Percentiles rank a stretch among this genome's conserved stretches.
phyloP scores from a whole-genome alignment of 2,888 invertebrate species.

The Ophion ventricosus region DNA sequence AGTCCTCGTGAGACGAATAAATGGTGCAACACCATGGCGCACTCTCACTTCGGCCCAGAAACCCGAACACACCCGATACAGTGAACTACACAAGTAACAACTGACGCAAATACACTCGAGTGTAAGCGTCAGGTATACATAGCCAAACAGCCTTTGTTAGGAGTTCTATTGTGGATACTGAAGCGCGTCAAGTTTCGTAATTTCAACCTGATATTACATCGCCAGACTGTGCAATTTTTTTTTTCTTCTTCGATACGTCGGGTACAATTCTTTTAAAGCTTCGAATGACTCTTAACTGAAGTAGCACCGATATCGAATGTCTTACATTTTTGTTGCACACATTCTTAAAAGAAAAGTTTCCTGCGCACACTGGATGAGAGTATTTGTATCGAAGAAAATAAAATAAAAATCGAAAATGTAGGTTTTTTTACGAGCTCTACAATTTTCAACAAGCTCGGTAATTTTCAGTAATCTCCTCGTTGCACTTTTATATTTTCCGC shows the following conservation, averaged over 20 bases:
- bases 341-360: not conserved
- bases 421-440: no score
- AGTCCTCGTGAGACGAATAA: slow-evolving; percentile 54
- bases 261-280: not conserved
- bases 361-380: no score
- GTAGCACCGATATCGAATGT: not conserved
- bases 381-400: not conserved
- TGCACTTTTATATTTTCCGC: no score
- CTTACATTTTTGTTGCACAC: not conserved
- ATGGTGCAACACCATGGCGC: slow-evolving; percentile 42
- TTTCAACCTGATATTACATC: slow-evolving; percentile 18
- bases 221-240: not conserved
- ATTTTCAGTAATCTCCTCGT: no score
- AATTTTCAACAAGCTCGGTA: no score
- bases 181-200: slow-evolving; percentile 29
- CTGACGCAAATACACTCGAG: slow-evolving; percentile 28
- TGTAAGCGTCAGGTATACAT: slow-evolving; percentile 18
- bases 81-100: not conserved
- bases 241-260: not conserved
- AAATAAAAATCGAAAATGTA: no score
- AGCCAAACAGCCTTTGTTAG: slow-evolving; percentile 16
- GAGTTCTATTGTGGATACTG: slow-evolving; percentile 19
- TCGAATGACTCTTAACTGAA: not conserved
- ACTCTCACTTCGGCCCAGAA: slow-evolving; percentile 22
- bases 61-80: slow-evolving; percentile 12